phyloP scores from a whole-genome alignment of 2,113 vertebrate species.

The Oostethus manadensis region DNA sequence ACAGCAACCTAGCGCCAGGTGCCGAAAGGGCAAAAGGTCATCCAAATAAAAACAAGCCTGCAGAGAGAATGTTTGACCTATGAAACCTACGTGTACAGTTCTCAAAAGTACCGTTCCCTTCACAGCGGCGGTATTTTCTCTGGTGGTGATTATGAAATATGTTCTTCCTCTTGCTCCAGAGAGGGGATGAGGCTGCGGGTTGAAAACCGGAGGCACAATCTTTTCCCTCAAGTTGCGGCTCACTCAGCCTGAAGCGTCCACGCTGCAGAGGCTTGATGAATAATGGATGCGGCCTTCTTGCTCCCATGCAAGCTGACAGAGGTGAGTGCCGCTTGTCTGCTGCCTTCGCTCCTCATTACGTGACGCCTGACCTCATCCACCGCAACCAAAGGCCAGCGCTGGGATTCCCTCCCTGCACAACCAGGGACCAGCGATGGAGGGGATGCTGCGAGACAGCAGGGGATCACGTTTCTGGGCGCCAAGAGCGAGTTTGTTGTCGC shows the following conservation, averaged over 20 bases:
- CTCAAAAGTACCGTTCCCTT: too few relatives aligned
- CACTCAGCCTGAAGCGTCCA: constrained; percentile 38
- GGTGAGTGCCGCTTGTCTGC: constrained; percentile 47
- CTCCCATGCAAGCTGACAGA: constrained; percentile 44
- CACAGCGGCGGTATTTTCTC: not conserved
- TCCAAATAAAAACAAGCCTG: too few relatives aligned
- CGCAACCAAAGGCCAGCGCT: constrained; percentile 56
- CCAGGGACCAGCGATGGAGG: constrained; percentile 6
- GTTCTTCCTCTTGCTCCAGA: not conserved
- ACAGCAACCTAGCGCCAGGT: too few relatives aligned
- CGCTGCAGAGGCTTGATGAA: constrained; percentile 63
- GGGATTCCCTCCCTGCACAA: constrained; percentile 65
- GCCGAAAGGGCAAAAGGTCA: too few relatives aligned
- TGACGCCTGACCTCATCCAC: constrained; percentile 57
- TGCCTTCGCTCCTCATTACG: constrained; percentile 51
- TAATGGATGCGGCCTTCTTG: constrained; percentile 51
- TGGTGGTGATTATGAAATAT: not conserved
- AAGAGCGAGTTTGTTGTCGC: constrained; percentile 8
- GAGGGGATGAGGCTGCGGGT: not conserved
- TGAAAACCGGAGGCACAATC: constrained; percentile 15
- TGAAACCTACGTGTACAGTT: too few relatives aligned
- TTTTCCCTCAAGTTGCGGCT: constrained; percentile 12
- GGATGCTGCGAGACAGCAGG: not conserved
- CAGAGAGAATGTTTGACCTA: too few relatives aligned
- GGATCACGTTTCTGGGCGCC: not conserved